Evolutionary conservation across 2,888 invertebrate genomes (phyloP).

Genomic region (Campopleginae sp.): DNA sequence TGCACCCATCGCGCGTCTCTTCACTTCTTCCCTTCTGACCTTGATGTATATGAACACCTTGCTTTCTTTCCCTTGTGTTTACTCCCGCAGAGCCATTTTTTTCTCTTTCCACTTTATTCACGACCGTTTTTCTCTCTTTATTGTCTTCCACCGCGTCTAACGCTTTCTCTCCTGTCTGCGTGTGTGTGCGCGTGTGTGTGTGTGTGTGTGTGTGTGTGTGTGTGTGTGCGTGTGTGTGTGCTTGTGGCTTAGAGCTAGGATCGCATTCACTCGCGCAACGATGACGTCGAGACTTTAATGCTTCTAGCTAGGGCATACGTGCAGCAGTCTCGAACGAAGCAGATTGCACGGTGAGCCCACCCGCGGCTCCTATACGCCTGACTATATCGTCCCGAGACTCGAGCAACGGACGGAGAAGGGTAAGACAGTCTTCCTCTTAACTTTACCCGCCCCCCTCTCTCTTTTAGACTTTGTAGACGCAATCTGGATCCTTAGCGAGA

Average conservation of each 20-base stretch:
- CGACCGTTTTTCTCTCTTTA: slow-evolving; percentile 75
- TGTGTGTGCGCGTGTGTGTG: too few species aligned
- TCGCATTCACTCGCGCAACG: slow-evolving; percentile 69
- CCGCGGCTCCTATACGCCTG: slow-evolving; percentile 72
- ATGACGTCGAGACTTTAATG: slow-evolving; percentile 79
- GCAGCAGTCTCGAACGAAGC: slow-evolving; percentile 68
- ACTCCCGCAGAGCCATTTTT: slow-evolving; percentile 58
- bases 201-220: too few species aligned
- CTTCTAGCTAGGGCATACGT: slow-evolving; percentile 78
- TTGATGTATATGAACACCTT: slow-evolving; percentile 46
- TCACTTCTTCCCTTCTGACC: slow-evolving; percentile 57
- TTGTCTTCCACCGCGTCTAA: slow-evolving; percentile 75
- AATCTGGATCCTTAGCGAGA: slow-evolving; percentile 54
- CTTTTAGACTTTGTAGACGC: slow-evolving; percentile 39
- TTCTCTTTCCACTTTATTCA: slow-evolving; percentile 73
- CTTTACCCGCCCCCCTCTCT: slow-evolving; percentile 27
- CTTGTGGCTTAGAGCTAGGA: slow-evolving; percentile 69
- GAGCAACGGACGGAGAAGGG: slow-evolving; percentile 62
- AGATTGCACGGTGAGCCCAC: slow-evolving; percentile 78
- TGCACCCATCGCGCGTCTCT: slow-evolving; percentile 40
- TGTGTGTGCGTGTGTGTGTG: too few species aligned
- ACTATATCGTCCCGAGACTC: slow-evolving; percentile 66
- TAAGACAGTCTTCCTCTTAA: slow-evolving; percentile 53
- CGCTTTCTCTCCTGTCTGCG: slow-evolving; percentile 41
- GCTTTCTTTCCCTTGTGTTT: slow-evolving; percentile 56